These are phyloP conservation scores for Halcyon malimbica DNA, from an alignment of 2,113 vertebrate genomes.

Conservation along the genomic window DNA sequence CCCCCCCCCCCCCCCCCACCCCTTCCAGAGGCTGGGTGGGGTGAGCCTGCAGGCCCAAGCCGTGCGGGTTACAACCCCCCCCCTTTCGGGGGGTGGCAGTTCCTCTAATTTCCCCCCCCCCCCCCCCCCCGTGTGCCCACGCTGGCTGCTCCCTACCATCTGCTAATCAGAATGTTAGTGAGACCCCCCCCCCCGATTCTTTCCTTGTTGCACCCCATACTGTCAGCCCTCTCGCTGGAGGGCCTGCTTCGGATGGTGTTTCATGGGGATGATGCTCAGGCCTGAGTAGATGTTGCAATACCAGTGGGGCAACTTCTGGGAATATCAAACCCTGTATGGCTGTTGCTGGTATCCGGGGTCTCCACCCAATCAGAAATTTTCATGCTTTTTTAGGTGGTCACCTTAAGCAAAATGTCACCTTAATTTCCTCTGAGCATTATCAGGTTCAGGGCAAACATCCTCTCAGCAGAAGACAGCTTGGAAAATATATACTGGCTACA, in stretches of 20 bases:
- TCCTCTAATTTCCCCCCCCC: no score
- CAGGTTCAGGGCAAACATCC: neutral
- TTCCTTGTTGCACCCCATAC: fast-evolving
- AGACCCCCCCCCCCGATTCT: fast-evolving
- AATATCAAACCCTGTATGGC: neutral
- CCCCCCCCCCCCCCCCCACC: no score
- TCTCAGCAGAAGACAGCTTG: neutral
- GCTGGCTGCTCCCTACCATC: fast-evolving
- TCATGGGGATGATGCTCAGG: fast-evolving
- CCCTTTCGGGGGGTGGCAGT: no score
- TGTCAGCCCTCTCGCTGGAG: fast-evolving
- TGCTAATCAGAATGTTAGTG: fast-evolving
- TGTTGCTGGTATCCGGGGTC: neutral
- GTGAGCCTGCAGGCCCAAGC: no score
- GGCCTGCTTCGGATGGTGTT: fast-evolving
- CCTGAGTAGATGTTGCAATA: fast-evolving
- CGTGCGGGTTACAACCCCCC: no score
- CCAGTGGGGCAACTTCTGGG: neutral
- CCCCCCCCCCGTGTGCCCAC: fast-evolving
- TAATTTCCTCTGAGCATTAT: neutral
- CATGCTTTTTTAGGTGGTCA: neutral
- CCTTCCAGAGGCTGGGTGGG: no score
- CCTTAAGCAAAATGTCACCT: neutral
- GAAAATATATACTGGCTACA: neutral
- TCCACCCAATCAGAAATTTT: neutral